Conservation (phyloP, 2,113 vertebrate genomes). For the Takifugu flavidus region DNA sequence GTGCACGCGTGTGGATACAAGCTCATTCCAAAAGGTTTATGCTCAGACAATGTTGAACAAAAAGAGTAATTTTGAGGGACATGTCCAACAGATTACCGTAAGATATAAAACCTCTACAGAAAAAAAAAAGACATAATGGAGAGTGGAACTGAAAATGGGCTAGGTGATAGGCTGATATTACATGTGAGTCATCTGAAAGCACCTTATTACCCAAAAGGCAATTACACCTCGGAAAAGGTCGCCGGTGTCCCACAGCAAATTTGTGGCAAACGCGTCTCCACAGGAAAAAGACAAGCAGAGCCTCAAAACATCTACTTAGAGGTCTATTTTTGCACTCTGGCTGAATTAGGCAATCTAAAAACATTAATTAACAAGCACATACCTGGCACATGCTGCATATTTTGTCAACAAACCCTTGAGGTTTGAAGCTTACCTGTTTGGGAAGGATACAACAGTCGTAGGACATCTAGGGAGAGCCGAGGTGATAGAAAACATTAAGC, state of each 20-base stretch:
- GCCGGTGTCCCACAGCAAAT: neutral
- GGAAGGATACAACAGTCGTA: constrained; percentile 34
- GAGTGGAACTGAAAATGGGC: constrained; percentile 12
- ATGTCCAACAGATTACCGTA: constrained; percentile 54
- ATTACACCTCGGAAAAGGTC: constrained; percentile 18
- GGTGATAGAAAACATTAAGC: constrained; percentile 34
- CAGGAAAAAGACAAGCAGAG: neutral
- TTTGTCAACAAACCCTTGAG: constrained; percentile 1
- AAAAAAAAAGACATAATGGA: constrained; percentile 9
- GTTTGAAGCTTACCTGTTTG: constrained; percentile 55
- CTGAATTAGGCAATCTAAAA: neutral
- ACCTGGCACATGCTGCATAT: neutral
- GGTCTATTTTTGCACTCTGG: neutral
- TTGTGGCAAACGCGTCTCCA: neutral
- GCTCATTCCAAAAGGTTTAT: constrained; percentile 4
- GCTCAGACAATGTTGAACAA: constrained; percentile 32
- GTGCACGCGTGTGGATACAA: neutral
- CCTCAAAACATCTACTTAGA: neutral
- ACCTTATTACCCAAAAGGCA: constrained; percentile 30
- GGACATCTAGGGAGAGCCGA: constrained; percentile 41
- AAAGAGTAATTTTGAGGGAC: constrained; percentile 44
- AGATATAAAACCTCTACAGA: constrained; percentile 28
- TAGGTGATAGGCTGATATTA: constrained; percentile 27
- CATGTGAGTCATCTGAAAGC: constrained; percentile 27
- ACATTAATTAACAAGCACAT: constrained; percentile 7